Percentiles rank a stretch among this genome's conserved stretches.
These are phyloP conservation scores for Spilarctia lutea DNA, from an alignment of 2,888 invertebrate genomes.

Conservation along the genomic window DNA sequence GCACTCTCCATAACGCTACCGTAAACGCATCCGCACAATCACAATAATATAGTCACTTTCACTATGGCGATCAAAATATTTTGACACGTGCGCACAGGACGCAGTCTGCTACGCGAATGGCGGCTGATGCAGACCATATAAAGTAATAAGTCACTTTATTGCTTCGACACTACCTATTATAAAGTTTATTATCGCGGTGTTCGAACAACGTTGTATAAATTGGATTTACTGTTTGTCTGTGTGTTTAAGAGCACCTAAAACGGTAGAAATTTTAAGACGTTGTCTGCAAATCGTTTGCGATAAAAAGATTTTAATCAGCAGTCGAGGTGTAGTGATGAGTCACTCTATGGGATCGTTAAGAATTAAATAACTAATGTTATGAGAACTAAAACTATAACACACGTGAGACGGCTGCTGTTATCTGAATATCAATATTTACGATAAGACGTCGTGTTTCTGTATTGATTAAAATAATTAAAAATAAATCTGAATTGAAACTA, in stretches of 20 bases:
- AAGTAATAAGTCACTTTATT: slow-evolving; percentile 52
- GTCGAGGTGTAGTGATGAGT: slow-evolving; percentile 7
- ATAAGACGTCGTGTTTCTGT: neutral
- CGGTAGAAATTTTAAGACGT: neutral
- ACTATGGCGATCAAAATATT: slow-evolving; percentile 46
- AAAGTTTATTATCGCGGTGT: slow-evolving; percentile 30
- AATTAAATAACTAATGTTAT: slow-evolving; percentile 14
- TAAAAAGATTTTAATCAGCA: slow-evolving; percentile 11
- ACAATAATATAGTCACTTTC: slow-evolving; percentile 55
- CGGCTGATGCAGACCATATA: slow-evolving; percentile 53
- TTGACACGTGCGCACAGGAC: slow-evolving; percentile 63
- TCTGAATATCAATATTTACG: slow-evolving; percentile 6
- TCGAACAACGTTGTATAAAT: slow-evolving; percentile 27
- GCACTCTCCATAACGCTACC: slow-evolving; percentile 83
- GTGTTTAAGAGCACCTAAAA: slow-evolving; percentile 23
- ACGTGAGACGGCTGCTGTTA: neutral
- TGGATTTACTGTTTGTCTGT: slow-evolving; percentile 43
- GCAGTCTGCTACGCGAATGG: slow-evolving; percentile 68
- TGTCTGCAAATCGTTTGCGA: slow-evolving; percentile 8
- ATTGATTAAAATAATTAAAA: neutral
- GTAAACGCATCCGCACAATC: slow-evolving; percentile 73
- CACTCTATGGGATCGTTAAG: slow-evolving; percentile 34
- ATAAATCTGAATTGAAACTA: neutral
- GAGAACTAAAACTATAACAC: slow-evolving; percentile 7
- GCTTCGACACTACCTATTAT: slow-evolving; percentile 40